These are phyloP conservation scores for Pseudococcus longispinus DNA, from an alignment of 2,888 invertebrate genomes.

Conservation along the genomic window DNA sequence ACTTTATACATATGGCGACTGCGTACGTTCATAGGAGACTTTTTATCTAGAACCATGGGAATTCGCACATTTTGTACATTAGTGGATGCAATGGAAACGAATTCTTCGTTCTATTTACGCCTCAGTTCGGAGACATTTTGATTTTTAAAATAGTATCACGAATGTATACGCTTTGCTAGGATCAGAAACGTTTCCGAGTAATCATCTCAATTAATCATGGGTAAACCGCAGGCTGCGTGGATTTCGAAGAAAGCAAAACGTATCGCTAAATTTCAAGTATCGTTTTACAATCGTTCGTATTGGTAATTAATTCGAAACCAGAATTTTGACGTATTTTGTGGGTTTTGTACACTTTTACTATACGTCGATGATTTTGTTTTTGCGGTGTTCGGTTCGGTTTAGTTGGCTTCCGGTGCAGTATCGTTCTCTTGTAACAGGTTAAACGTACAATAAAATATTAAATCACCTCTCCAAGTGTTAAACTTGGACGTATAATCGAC, in stretches of 20 bases:
- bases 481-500: neutral
- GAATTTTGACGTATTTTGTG: neutral
- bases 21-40: neutral
- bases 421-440: neutral
- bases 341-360: neutral
- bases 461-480: neutral
- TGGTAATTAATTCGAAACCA: slow-evolving; percentile 5
- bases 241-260: slow-evolving; percentile 2
- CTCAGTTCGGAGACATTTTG: neutral
- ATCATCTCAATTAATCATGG: neutral
- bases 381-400: slow-evolving; percentile 56
- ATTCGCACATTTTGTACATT: neutral
- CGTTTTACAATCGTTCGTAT: neutral
- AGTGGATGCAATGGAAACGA: neutral
- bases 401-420: neutral
- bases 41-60: neutral
- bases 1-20: slow-evolving; percentile 3
- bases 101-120: neutral
- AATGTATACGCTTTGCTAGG: neutral
- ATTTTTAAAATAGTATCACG: neutral
- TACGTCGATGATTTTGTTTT: slow-evolving; percentile 59
- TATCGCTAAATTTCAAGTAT: slow-evolving; percentile 14
- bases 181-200: neutral
- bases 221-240: neutral
- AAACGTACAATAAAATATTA: neutral